These are phyloP conservation scores for Marasmarcha lunaedactyla DNA, from an alignment of 2,888 invertebrate species.

Conservation along the genomic window DNA sequence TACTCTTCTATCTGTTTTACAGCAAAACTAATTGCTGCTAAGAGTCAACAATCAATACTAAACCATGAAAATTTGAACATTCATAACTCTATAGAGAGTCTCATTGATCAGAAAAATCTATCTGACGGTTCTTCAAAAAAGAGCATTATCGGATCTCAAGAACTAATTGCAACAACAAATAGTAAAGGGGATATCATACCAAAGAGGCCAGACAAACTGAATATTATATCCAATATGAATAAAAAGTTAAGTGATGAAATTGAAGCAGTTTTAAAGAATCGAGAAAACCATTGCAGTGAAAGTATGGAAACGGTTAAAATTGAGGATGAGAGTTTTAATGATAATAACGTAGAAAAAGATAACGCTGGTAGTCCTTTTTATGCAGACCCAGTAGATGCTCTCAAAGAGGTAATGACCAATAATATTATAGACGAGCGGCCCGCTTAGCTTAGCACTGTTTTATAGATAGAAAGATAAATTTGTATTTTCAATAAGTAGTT, in stretches of 20 bases:
- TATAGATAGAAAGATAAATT: too few relatives aligned
- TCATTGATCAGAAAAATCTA: conserved; percentile 49
- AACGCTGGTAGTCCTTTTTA: conserved; percentile 90
- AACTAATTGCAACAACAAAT: conserved; percentile 61
- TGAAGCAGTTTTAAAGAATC: conserved; percentile 48
- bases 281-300: conserved; percentile 47
- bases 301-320: conserved; percentile 64
- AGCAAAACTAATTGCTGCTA: conserved; percentile 56
- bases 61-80: conserved; percentile 58
- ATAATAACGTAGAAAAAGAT: conserved; percentile 51
- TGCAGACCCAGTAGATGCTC: conserved; percentile 89
- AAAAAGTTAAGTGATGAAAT: conserved; percentile 63
- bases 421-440: background rate
- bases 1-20: conserved; percentile 17
- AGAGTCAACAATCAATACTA: conserved; percentile 56
- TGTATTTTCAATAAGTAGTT: too few relatives aligned
- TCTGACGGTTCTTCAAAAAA: conserved; percentile 49
- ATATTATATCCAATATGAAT: conserved; percentile 57
- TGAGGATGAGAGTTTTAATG: conserved; percentile 45
- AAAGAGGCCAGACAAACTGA: conserved; percentile 62
- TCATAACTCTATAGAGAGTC: conserved; percentile 49
- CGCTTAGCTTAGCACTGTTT: background rate
- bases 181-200: conserved; percentile 59
- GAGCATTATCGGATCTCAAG: conserved; percentile 46
- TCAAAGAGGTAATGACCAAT: conserved; percentile 65